Evolutionary conservation across 2,888 invertebrate species (phyloP), one percentile per base, ranked within the genome.

Genomic region (Drosophila mayaguana): DNA sequence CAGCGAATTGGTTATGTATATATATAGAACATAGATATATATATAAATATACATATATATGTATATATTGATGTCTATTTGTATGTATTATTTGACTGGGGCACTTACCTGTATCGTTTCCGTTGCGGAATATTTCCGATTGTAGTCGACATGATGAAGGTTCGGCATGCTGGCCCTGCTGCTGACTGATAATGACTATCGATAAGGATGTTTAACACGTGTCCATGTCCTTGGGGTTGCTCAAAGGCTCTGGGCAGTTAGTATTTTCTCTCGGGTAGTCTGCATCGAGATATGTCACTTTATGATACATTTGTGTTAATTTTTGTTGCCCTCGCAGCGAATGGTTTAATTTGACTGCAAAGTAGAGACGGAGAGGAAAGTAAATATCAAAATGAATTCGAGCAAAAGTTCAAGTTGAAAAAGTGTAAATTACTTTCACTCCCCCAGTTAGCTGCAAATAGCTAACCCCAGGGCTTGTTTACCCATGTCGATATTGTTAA

Each of bases 91-190:
- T 32, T 43, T 43, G 14, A 32, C 12, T 43, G 14, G 12, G 18
- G 28, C 59, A 63, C 92, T 92, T 90, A 93, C 93, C 93, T 92
- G 92, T 83, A 93, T 93, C 78, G 93, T 93, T 92, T 93, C 93
- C 90, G 93, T 92, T 71, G 93, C 93, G 77, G 93, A 92, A 83
- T 93, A 93, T 83, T 93, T 93, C 81, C 92, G 92, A 87, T 92
- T 93, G 83, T 92, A 92, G 87, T 92, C 92, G 63, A 92, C 92
- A 90, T 91, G 91, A 82, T 92, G 92, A 81, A 92, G 91, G 86
- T 92, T 91, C 82, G 92, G 92, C 92, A 92, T 92, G 20, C 72
- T 78, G 78, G 51, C 48, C 42, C 56, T 61, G n/a, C 48, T 32
- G 48, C 28, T 34, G 20, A 61, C 67, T 81, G 79, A 84, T 88